Conservation (phyloP, 2,113 vertebrate species). For the Numenius arquata region DNA sequence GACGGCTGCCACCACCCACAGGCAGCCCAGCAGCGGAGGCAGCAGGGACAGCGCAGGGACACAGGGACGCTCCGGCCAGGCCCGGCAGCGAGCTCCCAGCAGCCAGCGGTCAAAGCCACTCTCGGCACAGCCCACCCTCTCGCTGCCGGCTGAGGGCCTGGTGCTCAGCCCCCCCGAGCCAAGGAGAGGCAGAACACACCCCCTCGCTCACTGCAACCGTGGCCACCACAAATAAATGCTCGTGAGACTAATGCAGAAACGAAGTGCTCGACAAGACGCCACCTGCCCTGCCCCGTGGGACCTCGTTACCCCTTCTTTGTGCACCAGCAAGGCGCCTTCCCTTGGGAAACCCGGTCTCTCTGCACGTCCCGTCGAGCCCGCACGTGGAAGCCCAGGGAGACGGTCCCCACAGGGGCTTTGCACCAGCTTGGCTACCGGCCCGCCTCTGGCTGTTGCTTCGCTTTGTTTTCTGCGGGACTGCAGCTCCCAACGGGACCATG, state of each 20-base stretch:
- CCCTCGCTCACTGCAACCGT: not conserved
- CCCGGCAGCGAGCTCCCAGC: not conserved
- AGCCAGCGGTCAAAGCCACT: not conserved
- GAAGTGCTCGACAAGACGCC: not conserved
- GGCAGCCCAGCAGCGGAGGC: not conserved
- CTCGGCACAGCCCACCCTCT: not conserved
- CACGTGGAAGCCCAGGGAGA: fast-evolving
- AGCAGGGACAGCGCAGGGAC: not conserved
- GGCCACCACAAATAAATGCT: not conserved
- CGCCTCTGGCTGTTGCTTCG: fast-evolving
- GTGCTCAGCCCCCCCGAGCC: not conserved
- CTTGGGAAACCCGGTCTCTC: not conserved
- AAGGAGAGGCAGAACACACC: not conserved
- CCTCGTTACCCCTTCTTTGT: not conserved
- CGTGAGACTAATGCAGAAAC: not conserved
- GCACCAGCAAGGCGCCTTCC: fast-evolving
- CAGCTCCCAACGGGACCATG: fast-evolving
- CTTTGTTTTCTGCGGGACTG: not conserved
- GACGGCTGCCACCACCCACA: fast-evolving
- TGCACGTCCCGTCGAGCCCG: fast-evolving
- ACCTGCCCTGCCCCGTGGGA: not conserved
- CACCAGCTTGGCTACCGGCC: not conserved
- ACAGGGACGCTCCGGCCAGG: fast-evolving
- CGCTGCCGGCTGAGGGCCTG: not conserved
- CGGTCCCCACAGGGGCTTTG: fast-evolving